Evolutionary conservation across 1,140 invertebrate species (phyloP), one percentile per base, ranked within the genome.

Genomic region (Euschistus heros): DNA sequence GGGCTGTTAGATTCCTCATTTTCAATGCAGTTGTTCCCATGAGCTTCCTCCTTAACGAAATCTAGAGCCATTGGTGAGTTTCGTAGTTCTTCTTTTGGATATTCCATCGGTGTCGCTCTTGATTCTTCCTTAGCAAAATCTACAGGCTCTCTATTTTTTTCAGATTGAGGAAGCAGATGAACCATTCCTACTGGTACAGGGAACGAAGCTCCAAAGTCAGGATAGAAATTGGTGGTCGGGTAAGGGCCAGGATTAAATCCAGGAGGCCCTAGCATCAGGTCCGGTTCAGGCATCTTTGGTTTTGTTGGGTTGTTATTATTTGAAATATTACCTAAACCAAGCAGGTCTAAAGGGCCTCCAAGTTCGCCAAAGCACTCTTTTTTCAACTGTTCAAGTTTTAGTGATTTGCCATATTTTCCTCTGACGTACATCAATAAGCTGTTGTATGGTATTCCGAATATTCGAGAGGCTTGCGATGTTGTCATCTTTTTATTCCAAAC

Each of bases 401-500:
- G 76, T 69, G 88, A 91, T 74, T 93, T 93, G 1, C 91, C 91
- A 73, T 92, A 92, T 72, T 93, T 93, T 17, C 90, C 90, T n/a
- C 91, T 78, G 7, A 94, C 91, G 76, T 94, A 94, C 90, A 92
- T 92, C 17, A 93, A 78, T 1, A 94, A 76, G 22, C 88, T 91
- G 75, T 94, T 94, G 80, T 94, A 93, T 0, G 91, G 91, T 60
- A 93, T 94, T 7, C 90, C 90, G 74, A 91, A 93, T 70, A 92
- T 88, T 52, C 90, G 77, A 17, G 88, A 91, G 0, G 91, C 91
- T 75, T 93, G 91, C 67, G 89, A 92, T 1, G 91, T 93, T n/a
- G 91, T 93, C 88, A 93, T 92, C 72, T 91, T 92, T 72, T 92
- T 92, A 74, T 92, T 92, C 91, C 91, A 93, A 0, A 93, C 90